These are phyloP conservation scores for Agonopterix arenella DNA, from an alignment of 2,888 invertebrate genomes.

Conservation along the genomic window DNA sequence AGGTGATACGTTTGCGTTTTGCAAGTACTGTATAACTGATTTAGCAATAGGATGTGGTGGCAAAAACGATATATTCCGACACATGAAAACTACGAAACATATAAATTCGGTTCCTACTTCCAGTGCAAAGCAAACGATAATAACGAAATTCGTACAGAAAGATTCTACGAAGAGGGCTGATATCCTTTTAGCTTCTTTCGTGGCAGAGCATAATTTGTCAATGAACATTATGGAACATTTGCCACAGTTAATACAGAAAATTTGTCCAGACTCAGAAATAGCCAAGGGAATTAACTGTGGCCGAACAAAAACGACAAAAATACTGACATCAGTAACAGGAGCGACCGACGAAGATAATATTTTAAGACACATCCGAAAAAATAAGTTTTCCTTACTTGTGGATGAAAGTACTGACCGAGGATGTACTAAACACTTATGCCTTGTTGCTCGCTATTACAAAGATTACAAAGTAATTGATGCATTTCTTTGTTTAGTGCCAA, in stretches of 20 bases:
- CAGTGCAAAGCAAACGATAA: background rate
- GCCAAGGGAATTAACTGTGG: slow-evolving; percentile 5
- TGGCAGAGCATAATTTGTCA: slow-evolving; percentile 13
- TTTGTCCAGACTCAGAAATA: slow-evolving; percentile 12
- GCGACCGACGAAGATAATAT: slow-evolving; percentile 7
- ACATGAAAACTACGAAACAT: background rate
- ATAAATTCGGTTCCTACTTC: background rate
- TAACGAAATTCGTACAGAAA: background rate
- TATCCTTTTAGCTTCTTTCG: slow-evolving; percentile 10
- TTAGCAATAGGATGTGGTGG: too few relatives aligned
- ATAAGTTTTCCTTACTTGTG: slow-evolving; percentile 14
- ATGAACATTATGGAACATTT: slow-evolving; percentile 12
- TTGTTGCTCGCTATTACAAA: slow-evolving; percentile 12
- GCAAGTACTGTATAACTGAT: too few relatives aligned
- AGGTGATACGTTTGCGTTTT: too few relatives aligned
- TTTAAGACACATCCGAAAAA: slow-evolving; percentile 6
- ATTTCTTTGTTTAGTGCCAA: slow-evolving; percentile 15
- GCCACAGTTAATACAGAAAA: slow-evolving; percentile 7
- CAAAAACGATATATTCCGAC: background rate
- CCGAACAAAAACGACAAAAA: slow-evolving; percentile 13
- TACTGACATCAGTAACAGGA: slow-evolving; percentile 12
- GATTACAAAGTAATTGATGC: slow-evolving; percentile 10
- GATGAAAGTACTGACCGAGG: slow-evolving; percentile 15
- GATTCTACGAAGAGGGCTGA: background rate
- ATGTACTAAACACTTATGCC: slow-evolving; percentile 12